A percentile compares a stretch with the other conserved stretches of the same genome.
These are phyloP conservation scores for Scolopax rusticola DNA, from an alignment of 2,797 vertebrate species.

Conservation along the genomic window DNA sequence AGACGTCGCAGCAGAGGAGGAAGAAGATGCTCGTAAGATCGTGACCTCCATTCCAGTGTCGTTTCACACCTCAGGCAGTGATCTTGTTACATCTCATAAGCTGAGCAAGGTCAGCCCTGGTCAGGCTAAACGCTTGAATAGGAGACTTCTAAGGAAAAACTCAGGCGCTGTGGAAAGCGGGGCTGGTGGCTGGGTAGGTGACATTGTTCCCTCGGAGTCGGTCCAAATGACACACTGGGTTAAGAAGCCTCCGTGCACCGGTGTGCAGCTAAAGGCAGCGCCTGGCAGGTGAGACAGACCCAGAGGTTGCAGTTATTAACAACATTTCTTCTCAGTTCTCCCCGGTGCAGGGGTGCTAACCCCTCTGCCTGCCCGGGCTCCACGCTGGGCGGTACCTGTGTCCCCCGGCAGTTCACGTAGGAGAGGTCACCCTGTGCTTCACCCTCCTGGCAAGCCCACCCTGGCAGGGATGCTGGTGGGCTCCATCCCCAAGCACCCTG, in stretches of 20 bases:
- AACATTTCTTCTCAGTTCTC: not conserved
- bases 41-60: slow-evolving; percentile 71
- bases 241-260: not conserved
- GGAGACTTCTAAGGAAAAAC: slow-evolving; percentile 60
- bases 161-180: slow-evolving; percentile 13
- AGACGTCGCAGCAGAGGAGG: not conserved
- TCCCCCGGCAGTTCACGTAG: not conserved
- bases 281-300: not conserved
- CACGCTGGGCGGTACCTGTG: not conserved
- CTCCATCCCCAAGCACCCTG: not conserved
- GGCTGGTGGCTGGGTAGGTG: slow-evolving; percentile 34
- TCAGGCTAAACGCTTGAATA: slow-evolving; percentile 64
- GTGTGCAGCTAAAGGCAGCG: not conserved
- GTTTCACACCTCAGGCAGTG: slow-evolving; percentile 73
- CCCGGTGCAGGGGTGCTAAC: not conserved
- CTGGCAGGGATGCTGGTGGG: not conserved
- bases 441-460: not conserved
- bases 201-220: slow-evolving; percentile 51
- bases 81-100: slow-evolving; percentile 71
- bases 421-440: not conserved
- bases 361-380: not conserved
- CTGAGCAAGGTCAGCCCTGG: slow-evolving; percentile 69
- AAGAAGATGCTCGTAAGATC: slow-evolving; percentile 52
- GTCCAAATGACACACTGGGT: not conserved
- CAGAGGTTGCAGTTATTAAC: not conserved